Evolutionary conservation across 2,888 invertebrate species (phyloP).

Genomic region (Embidobia sp.): DNA sequence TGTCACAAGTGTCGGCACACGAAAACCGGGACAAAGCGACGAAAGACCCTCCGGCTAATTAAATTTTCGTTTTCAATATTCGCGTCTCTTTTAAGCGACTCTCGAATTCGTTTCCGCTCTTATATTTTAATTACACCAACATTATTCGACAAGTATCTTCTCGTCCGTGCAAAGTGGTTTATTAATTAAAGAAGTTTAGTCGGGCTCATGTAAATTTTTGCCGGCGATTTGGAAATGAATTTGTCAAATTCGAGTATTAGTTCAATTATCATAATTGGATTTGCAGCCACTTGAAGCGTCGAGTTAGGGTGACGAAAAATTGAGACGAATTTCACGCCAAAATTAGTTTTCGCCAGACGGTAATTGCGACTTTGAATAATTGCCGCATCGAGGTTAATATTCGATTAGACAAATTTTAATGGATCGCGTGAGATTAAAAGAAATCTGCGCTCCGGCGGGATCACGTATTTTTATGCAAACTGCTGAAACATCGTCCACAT

Average conservation of each 20-base stretch:
- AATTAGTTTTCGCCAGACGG: no score
- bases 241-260: conserved; percentile 33
- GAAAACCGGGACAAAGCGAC: conserved; percentile 71
- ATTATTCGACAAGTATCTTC: conserved; percentile 52
- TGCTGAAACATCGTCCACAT: not conserved
- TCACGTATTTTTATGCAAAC: no score
- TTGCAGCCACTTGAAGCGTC: not conserved
- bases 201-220: not conserved
- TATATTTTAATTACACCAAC: conserved; percentile 48
- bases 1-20: conserved; percentile 59
- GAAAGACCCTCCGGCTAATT: conserved; percentile 56
- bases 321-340: no score
- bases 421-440: no score
- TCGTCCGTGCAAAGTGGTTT: conserved; percentile 30
- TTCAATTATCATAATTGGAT: conserved; percentile 54
- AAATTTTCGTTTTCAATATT: conserved; percentile 61
- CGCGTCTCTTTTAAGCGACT: conserved; percentile 43
- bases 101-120: conserved; percentile 39
- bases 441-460: no score
- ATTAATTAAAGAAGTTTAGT: conserved; percentile 43
- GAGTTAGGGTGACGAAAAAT: no score
- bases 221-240: conserved; percentile 28
- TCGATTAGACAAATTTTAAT: no score
- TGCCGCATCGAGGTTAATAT: no score
- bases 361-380: no score